phyloP scores from a whole-genome alignment of 2,797 vertebrate species.

The Hylomyscus alleni region DNA sequence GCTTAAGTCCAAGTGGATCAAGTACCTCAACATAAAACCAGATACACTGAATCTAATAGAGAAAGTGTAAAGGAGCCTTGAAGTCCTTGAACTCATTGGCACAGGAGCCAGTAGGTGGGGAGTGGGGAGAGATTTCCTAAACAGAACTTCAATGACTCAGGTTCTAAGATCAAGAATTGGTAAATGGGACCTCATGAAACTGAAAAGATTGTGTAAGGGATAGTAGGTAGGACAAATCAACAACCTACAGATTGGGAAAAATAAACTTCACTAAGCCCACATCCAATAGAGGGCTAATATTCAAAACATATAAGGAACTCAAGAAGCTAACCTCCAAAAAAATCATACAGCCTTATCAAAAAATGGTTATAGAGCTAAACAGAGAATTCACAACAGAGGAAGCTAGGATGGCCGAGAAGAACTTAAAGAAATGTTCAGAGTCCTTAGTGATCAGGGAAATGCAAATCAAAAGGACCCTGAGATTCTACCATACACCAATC shows the following conservation, averaged over 20 bases:
- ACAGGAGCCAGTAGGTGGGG: background rate
- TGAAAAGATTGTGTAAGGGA: too few relatives aligned
- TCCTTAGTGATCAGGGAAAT: background rate
- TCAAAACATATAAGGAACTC: background rate
- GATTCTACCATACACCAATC: background rate
- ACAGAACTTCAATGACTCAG: background rate
- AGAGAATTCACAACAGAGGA: background rate
- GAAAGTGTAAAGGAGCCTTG: background rate
- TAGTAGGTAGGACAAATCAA: too few relatives aligned
- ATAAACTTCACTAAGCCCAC: background rate
- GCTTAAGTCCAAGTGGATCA: background rate
- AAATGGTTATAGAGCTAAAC: background rate
- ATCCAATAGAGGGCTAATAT: background rate
- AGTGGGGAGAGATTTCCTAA: background rate
- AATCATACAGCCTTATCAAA: background rate
- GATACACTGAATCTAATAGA: background rate
- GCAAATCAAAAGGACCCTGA: background rate
- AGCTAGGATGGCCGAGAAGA: background rate
- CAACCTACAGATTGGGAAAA: background rate
- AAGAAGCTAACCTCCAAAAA: background rate
- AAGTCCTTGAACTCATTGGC: background rate
- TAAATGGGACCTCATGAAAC: background rate
- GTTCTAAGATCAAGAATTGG: background rate
- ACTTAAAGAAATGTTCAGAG: background rate
- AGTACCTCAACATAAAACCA: background rate